Base-by-base conservation (phyloP, 2,113 vertebrate species). In the Oncorhynchus clarkii region DNA sequence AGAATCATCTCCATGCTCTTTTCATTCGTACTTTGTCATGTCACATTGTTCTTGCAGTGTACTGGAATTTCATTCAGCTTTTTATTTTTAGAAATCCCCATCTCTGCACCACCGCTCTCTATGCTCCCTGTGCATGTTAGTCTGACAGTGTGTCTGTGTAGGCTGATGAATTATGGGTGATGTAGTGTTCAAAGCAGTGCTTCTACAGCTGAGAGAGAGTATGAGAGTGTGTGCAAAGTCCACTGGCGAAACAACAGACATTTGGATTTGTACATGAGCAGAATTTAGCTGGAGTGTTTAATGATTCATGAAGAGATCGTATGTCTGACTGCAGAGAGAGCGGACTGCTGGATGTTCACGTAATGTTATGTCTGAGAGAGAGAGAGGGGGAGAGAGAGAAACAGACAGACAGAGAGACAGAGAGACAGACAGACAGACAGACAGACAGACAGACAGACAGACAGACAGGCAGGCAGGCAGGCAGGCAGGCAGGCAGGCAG, bases 91-190 rank as follows among this genome's bases (percentile, higher is more conserved):
- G 89, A 78, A 48, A 74, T 88, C 85, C 89, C 88, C 86, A 88
- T 86, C 82, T 88, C 83, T 67, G 78, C 88, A 84, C 85, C 88
- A 80, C 88, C 85, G 77, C 77, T 81, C 39, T 45, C 9, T 45
- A 45, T 45, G 39, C 39, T 45, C 8, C 39, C 39, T 11, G 70
- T 26, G 5, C 66, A 22, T 57, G 69, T 54, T 13, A 24, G 70
- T 60, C 27, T 72, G 34, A 62, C 18, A 62, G 68, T 54, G 18
- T 29, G 80, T 88, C 85, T 85, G 78, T 75, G 70, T 71, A 22
- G 60, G 85, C 14, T 87, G 85, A 89, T 91, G 90, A 89, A 89
- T 92, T 90, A 86, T 87, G 87, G 87, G 83, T 86, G 83, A 88
- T 88, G 89, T 92, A 86, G 88, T 90, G 84, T 88, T 83, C 84